A percentile compares a stretch with the other conserved stretches of the same genome.
These are phyloP conservation scores for Pseudococcus jackbeardsleyi DNA, from an alignment of 2,888 invertebrate genomes.

Conservation along the genomic window DNA sequence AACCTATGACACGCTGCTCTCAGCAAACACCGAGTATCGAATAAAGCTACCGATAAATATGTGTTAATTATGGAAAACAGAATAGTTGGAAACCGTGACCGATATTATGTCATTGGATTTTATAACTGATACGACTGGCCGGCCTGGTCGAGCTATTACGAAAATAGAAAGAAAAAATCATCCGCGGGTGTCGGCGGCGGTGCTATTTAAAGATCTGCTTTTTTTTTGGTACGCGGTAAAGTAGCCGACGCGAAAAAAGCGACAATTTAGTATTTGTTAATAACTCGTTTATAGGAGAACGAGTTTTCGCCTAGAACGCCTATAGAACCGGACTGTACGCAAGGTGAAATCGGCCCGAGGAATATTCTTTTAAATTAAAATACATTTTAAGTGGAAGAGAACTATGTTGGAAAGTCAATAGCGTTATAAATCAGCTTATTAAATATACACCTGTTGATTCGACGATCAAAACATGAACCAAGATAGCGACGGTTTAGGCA, in stretches of 20 bases:
- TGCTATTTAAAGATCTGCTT: slow-evolving; percentile 14
- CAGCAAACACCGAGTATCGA: neutral
- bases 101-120: slow-evolving; percentile 50
- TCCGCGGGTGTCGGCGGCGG: neutral
- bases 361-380: slow-evolving; percentile 12
- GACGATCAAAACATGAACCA: neutral
- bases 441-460: neutral
- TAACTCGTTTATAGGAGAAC: slow-evolving; percentile 29
- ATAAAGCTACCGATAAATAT: neutral
- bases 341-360: slow-evolving; percentile 41
- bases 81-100: slow-evolving; percentile 54
- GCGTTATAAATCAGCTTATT: slow-evolving; percentile 17
- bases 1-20: slow-evolving; percentile 20
- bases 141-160: neutral
- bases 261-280: slow-evolving; percentile 44
- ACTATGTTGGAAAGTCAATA: slow-evolving; percentile 1
- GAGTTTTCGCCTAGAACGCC: slow-evolving; percentile 11
- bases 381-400: slow-evolving; percentile 5
- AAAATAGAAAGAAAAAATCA: slow-evolving; percentile 12
- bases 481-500: neutral
- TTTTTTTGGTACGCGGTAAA: neutral
- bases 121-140: neutral
- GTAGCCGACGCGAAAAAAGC: slow-evolving; percentile 30
- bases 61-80: slow-evolving; percentile 52
- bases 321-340: slow-evolving; percentile 17